These are phyloP conservation scores for Tringa solitaria DNA, from an alignment of 2,113 vertebrate species.

Conservation along the genomic window DNA sequence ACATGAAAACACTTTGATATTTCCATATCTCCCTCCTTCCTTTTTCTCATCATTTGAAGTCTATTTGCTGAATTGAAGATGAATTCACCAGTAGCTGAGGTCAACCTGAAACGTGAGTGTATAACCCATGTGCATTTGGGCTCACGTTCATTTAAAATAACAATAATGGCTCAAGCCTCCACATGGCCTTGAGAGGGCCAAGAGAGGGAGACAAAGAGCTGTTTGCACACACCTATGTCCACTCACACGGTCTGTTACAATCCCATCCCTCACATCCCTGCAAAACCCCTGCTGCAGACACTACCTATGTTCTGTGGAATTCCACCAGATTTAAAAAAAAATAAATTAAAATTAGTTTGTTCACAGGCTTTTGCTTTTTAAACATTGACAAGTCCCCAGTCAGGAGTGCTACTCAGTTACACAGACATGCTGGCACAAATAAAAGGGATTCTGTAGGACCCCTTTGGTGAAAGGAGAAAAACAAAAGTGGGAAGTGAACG, in stretches of 20 bases:
- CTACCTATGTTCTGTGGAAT: not conserved
- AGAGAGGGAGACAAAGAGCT: constrained; percentile 63
- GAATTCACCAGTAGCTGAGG: constrained; percentile 9
- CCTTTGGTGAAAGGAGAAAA: not conserved
- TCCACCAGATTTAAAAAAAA: not conserved
- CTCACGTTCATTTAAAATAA: not conserved
- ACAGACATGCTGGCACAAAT: not conserved
- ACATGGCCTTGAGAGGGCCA: not conserved
- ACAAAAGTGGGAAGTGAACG: not conserved
- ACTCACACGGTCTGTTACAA: not conserved
- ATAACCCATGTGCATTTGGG: not conserved
- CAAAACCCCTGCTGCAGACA: not conserved
- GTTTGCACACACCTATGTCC: not conserved
- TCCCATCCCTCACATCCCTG: not conserved
- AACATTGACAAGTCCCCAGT: not conserved
- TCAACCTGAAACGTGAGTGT: not conserved
- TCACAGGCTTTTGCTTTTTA: not conserved
- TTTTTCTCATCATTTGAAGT: not conserved
- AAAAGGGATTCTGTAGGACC: not conserved
- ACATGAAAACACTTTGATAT: constrained; percentile 44
- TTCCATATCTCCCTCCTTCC: constrained; percentile 2
- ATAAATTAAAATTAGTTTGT: not conserved
- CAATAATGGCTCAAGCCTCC: not conserved
- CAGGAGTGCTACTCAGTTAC: not conserved
- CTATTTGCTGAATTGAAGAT: not conserved